phyloP scores from a whole-genome alignment of 64 coral and sea anemone genomes.

The Actinia equina region DNA sequence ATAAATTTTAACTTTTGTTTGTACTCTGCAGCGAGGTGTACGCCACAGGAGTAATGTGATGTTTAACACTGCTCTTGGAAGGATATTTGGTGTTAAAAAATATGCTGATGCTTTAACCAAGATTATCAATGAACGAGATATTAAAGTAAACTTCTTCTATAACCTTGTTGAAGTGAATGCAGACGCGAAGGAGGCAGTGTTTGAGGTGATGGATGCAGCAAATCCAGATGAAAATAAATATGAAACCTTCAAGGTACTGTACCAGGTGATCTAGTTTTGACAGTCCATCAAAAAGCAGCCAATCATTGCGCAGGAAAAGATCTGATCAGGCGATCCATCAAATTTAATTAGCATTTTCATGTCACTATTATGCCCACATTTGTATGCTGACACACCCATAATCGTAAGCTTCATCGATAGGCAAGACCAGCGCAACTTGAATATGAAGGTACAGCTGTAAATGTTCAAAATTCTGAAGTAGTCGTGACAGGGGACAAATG shows the following conservation, averaged over 20 bases:
- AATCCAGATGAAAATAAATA: conserved; percentile 19
- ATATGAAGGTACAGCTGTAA: too few relatives aligned
- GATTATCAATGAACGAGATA: conserved; percentile 77
- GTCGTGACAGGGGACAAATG: too few relatives aligned
- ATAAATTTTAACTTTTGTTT: background rate
- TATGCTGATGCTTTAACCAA: conserved; percentile 80
- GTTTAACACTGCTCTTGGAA: conserved; percentile 82
- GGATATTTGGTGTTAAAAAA: conserved; percentile 95
- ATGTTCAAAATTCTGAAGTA: too few relatives aligned
- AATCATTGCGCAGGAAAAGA: too few relatives aligned
- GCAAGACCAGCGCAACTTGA: too few relatives aligned
- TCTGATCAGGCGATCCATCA: too few relatives aligned
- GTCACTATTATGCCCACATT: too few relatives aligned
- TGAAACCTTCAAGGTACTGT: conserved; percentile 67
- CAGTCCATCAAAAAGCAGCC: too few relatives aligned
- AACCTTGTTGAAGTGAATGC: conserved; percentile 84
- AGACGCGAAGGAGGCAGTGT: conserved; percentile 77
- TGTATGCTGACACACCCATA: too few relatives aligned
- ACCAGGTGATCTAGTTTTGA: too few relatives aligned
- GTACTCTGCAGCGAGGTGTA: conserved; percentile 21
- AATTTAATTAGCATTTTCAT: too few relatives aligned
- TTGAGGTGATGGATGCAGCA: conserved; percentile 76
- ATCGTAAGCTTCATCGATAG: too few relatives aligned
- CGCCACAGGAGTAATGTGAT: conserved; percentile 64
- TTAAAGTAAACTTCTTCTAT: conserved; percentile 78